phyloP scores from a whole-genome alignment of 2,888 invertebrate species.

The Callyntrura guangdongensis region DNA sequence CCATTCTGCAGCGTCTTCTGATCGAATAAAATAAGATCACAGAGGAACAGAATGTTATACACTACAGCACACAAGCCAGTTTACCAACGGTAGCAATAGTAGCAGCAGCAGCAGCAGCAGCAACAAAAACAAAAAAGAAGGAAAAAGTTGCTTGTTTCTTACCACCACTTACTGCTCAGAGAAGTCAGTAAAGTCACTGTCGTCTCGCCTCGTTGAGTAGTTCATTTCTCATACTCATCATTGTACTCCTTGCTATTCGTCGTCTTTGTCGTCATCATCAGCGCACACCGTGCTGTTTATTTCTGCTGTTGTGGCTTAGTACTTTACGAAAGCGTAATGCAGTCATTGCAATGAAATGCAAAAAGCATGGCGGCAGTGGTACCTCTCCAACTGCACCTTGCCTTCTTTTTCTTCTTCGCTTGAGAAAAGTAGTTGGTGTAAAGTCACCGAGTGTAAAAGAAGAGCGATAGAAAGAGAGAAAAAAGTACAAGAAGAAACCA shows the following conservation, averaged over 20 bases:
- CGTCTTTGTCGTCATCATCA: constrained; percentile 44
- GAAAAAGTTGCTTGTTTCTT: constrained; percentile 42
- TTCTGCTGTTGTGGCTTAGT: constrained; percentile 9
- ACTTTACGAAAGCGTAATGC: neutral
- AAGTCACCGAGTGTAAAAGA: constrained; percentile 68
- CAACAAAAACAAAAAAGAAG: constrained; percentile 23
- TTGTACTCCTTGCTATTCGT: neutral
- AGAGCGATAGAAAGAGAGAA: neutral
- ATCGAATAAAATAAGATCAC: neutral
- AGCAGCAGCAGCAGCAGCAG: neutral
- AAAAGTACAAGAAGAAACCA: constrained; percentile 24
- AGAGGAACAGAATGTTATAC: neutral
- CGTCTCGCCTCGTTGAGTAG: constrained; percentile 72
- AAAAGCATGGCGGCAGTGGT: neutral
- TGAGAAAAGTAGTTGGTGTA: constrained; percentile 61
- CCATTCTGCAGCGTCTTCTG: constrained; percentile 3
- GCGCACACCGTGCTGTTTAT: neutral
- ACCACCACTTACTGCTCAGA: neutral
- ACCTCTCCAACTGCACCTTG: constrained; percentile 3
- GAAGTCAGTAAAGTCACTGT: constrained; percentile 66
- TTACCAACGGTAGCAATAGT: neutral
- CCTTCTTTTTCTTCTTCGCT: constrained; percentile 23
- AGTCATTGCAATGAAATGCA: neutral
- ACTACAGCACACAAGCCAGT: neutral
- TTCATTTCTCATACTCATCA: constrained; percentile 52